A percentile compares a stretch with the other conserved stretches of the same genome.
Conservation (phyloP, 2,113 vertebrate genomes). For the Pristiophorus japonicus region DNA sequence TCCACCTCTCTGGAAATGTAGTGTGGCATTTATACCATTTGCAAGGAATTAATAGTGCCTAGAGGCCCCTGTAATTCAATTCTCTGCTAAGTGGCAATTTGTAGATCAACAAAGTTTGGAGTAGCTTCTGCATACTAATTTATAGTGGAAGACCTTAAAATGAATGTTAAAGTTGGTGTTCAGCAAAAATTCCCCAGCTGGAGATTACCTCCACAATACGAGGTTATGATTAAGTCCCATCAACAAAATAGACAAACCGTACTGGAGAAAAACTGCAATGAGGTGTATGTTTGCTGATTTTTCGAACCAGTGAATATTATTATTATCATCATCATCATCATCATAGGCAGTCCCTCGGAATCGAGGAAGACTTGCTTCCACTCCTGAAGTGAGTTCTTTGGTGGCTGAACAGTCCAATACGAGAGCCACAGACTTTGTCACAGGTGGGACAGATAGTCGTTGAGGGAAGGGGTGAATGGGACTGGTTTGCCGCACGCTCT, state of each 20-base stretch:
- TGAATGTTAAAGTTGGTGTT: not conserved
- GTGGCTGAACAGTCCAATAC: no score
- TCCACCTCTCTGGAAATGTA: not conserved
- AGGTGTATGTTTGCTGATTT: constrained; percentile 7
- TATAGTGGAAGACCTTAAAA: not conserved
- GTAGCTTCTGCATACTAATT: not conserved
- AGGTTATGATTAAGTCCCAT: not conserved
- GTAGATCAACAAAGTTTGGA: constrained; percentile 11
- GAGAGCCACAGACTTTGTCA: no score
- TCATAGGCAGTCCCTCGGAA: no score
- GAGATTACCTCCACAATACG: not conserved
- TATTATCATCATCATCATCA: no score
- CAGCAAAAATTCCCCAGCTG: not conserved
- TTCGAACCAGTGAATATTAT: not conserved
- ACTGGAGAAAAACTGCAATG: not conserved
- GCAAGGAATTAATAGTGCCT: constrained; percentile 21
- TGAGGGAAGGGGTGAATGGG: no score
- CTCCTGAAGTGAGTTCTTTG: no score
- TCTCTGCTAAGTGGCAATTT: constrained; percentile 35
- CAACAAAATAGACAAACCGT: not conserved
- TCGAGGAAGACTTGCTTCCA: no score
- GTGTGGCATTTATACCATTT: constrained; percentile 31
- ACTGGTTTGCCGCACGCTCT: no score
- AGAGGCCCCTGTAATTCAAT: constrained; percentile 27
- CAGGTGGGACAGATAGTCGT: no score